A percentile compares a stretch with the other conserved stretches of the same genome.
Evolutionary conservation across 2,888 invertebrate species (phyloP).

Genomic region (Poecilobothrus nobilitatus): DNA sequence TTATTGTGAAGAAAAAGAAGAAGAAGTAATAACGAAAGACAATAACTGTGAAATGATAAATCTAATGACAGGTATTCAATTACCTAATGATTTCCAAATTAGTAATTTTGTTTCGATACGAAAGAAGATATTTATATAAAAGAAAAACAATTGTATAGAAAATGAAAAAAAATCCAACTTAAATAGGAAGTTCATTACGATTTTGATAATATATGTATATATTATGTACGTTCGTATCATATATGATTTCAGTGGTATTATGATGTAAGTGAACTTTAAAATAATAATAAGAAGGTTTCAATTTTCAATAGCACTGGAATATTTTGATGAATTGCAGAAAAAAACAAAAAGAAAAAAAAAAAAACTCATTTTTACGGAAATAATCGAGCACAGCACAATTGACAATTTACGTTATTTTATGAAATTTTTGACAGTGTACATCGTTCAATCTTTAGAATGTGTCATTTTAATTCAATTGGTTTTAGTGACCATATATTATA

Average conservation of each 20-base stretch:
- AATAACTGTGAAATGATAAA: neutral
- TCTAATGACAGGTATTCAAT: neutral
- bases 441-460: no score
- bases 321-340: no score
- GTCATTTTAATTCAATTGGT: no score
- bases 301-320: neutral
- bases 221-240: neutral
- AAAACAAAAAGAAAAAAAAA: no score
- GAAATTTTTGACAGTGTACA: no score
- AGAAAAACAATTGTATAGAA: no score
- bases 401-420: no score
- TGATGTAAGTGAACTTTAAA: slow-evolving; percentile 1
- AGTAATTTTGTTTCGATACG: neutral
- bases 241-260: neutral
- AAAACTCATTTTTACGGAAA: no score
- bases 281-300: neutral
- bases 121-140: no score
- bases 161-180: neutral
- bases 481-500: no score
- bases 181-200: neutral
- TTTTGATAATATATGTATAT: no score
- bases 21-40: neutral
- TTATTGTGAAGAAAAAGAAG: neutral
- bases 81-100: neutral
- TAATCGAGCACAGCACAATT: no score